Base-by-base conservation (phyloP, 2,113 vertebrate genomes). In the Narcine bancroftii region DNA sequence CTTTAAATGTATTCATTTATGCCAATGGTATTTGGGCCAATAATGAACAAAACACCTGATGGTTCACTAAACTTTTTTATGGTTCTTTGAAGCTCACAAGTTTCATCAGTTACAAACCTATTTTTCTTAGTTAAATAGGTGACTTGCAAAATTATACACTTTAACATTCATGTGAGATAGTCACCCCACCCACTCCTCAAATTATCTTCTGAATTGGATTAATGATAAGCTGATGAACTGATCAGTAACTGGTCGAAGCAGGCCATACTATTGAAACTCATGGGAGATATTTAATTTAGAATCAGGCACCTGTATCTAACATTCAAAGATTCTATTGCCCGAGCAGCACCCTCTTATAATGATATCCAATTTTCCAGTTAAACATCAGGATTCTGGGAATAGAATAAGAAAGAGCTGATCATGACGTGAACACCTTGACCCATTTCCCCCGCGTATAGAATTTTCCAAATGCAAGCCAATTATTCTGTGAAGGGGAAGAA, bases 211-310 rank as follows among this genome's bases (percentile, higher is more conserved):
- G 63, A 69, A 45, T 33, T 69, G 47, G 24, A 3, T 45, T 91
- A 42, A 91, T 45, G 89, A 33, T 91, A 91, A 91, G 42, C 63
- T 69, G 89, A 91, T 91, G 69, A 91, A 15, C 39, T 33, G 63
- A 42, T 42, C 47, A 69, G 45, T 45, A 69, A 69, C 69, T n/a
- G 65, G 15, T 21, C 17, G 39, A 3, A 47, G 39, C 39, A 6
- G 45, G 39, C 9, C 71, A 17, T 15, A 69, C 63, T 13, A 39
- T 36, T 91, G 36, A 91, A 29, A 24, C n/a, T 91, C 13, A 39
- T 69, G 65, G 24, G 39, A 69, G 63, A 91, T 4, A 1, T n/a
- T 45, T 91, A 65, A 42, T 13, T 33, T 36, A 45, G 89, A 42
- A 13, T 91, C 45, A 26, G 60, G 10, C 85, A 65, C 56, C 56